A percentile compares a stretch with the other conserved stretches of the same genome.
Conservation (phyloP, 2,113 vertebrate species). For the Sporophila hypoxantha region DNA sequence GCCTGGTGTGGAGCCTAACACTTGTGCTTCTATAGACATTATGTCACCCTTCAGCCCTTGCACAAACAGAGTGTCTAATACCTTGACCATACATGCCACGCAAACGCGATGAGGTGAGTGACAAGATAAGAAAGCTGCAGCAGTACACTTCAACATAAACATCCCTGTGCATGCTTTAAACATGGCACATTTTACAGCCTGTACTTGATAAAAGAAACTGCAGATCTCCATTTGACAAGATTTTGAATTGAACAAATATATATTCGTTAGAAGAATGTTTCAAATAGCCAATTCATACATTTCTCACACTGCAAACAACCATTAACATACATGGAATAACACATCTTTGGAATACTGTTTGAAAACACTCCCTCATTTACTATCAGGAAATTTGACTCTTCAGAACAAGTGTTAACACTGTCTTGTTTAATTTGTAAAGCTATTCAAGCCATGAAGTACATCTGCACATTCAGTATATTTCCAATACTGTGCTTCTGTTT, state of each 20-base stretch:
- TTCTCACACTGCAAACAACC: background rate
- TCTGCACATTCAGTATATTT: constrained; percentile 28
- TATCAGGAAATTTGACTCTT: constrained; percentile 18
- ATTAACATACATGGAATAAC: background rate
- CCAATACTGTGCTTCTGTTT: constrained; percentile 53
- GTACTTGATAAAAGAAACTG: background rate
- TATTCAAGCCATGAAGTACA: constrained; percentile 41
- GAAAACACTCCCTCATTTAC: background rate
- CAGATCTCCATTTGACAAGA: background rate
- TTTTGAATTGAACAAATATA: background rate
- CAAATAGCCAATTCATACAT: background rate
- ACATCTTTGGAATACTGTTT: background rate
- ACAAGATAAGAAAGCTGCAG: constrained; percentile 67
- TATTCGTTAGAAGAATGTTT: background rate
- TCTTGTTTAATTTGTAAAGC: constrained; percentile 40
- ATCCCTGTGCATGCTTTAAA: background rate
- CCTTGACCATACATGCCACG: background rate
- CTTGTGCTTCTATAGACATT: constrained; percentile 70
- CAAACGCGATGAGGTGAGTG: background rate
- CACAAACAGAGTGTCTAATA: constrained; percentile 70
- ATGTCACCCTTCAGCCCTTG: constrained; percentile 68
- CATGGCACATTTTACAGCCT: background rate
- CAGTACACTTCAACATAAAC: background rate
- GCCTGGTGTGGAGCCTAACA: constrained; percentile 41
- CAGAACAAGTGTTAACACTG: constrained; percentile 29